These are phyloP conservation scores for Dynastes hyllus DNA, from an alignment of 2,888 invertebrate species.

Conservation along the genomic window DNA sequence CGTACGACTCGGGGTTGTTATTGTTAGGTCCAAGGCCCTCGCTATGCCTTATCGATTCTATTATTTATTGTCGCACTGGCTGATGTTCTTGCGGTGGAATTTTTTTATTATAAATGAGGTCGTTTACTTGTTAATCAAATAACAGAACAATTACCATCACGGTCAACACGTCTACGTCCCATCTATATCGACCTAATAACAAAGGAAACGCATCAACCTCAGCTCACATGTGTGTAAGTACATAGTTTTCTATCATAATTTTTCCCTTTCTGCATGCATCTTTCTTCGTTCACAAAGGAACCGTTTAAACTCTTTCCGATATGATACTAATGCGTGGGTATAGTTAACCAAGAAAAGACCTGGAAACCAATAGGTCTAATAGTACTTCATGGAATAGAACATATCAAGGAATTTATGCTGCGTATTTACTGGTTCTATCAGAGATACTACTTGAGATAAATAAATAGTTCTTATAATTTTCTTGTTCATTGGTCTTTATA, in stretches of 20 bases:
- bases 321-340: too few relatives aligned
- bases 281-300: neutral
- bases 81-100: conserved; percentile 17
- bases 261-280: neutral
- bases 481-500: too few relatives aligned
- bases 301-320: neutral
- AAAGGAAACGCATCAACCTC: conserved; percentile 26
- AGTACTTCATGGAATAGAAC: too few relatives aligned
- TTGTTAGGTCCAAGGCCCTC: conserved; percentile 49
- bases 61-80: conserved; percentile 44
- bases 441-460: too few relatives aligned
- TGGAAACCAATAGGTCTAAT: too few relatives aligned
- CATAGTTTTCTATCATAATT: neutral
- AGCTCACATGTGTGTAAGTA: neutral
- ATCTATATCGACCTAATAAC: conserved; percentile 29
- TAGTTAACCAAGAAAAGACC: too few relatives aligned
- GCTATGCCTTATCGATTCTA: conserved; percentile 47
- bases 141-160: conserved; percentile 43
- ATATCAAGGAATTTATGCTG: too few relatives aligned
- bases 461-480: too few relatives aligned
- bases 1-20: conserved; percentile 36
- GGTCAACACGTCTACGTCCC: conserved; percentile 21
- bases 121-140: conserved; percentile 43
- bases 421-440: too few relatives aligned
- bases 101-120: conserved; percentile 35